These are phyloP conservation scores for Channa maculata DNA, from an alignment of 2,113 vertebrate species.

Conservation along the genomic window DNA sequence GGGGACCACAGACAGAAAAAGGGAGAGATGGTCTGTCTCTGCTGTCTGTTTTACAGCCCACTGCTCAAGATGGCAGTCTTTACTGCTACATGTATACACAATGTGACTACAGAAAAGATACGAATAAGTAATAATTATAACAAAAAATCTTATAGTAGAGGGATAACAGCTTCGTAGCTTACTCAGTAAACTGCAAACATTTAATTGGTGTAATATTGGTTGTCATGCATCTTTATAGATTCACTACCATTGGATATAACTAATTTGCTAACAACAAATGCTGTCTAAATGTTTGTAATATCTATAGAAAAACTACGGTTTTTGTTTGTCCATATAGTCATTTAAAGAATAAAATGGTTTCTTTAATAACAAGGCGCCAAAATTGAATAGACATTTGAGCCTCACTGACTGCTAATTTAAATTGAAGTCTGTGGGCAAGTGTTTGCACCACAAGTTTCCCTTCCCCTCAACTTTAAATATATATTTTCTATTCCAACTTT, in stretches of 20 bases:
- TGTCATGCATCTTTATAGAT: not conserved
- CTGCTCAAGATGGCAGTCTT: conserved; percentile 86
- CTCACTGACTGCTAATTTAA: not conserved
- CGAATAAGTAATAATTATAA: conserved; percentile 4
- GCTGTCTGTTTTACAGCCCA: conserved; percentile 86
- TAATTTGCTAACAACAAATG: not conserved
- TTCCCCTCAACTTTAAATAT: conserved; percentile 12
- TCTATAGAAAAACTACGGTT: not conserved
- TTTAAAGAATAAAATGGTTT: not conserved
- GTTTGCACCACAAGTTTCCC: conserved; percentile 9
- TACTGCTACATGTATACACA: conserved; percentile 52
- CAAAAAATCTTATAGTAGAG: not conserved
- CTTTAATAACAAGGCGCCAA: conserved; percentile 10
- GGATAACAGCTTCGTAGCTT: not conserved
- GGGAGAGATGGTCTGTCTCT: conserved; percentile 80
- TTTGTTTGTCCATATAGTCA: not conserved
- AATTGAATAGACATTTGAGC: not conserved
- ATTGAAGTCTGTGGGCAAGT: conserved; percentile 20
- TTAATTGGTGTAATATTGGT: not conserved
- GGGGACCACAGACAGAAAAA: conserved; percentile 84
- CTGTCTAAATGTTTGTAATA: not conserved
- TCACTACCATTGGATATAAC: not conserved
- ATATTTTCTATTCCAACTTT: not conserved
- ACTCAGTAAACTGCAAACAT: not conserved
- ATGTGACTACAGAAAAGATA: conserved; percentile 21